Evolutionary conservation across 2,888 invertebrate genomes (phyloP).

Genomic region (Lasius platythorax): DNA sequence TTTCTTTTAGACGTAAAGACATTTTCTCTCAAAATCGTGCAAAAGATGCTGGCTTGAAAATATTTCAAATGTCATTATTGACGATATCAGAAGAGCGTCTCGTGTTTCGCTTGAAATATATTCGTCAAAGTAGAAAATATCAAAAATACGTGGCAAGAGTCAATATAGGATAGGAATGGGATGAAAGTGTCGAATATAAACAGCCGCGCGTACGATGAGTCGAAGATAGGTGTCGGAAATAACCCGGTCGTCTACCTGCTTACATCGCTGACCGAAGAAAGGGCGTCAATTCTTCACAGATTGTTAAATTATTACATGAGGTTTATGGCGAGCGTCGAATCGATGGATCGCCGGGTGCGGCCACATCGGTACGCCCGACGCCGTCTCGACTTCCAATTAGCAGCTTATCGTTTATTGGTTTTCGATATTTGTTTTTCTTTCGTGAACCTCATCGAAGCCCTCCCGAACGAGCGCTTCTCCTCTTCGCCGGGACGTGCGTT

Average conservation of each 20-base stretch:
- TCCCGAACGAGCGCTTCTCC: slow-evolving; percentile 5
- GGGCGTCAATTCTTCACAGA: slow-evolving; percentile 61
- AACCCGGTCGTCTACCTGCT: slow-evolving; percentile 59
- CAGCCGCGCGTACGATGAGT: slow-evolving; percentile 50
- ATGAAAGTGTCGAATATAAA: slow-evolving; percentile 61
- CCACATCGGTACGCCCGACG: slow-evolving; percentile 72
- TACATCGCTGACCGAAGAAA: slow-evolving; percentile 39
- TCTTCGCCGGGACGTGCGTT: slow-evolving; percentile 49
- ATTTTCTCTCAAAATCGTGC: neutral
- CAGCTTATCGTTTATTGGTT: slow-evolving; percentile 84
- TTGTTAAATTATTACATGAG: slow-evolving; percentile 73
- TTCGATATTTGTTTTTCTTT: slow-evolving; percentile 81
- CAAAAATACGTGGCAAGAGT: slow-evolving; percentile 42
- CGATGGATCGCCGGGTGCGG: slow-evolving; percentile 68
- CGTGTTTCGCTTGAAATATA: neutral
- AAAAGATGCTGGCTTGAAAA: neutral
- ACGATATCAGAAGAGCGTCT: slow-evolving; percentile 9
- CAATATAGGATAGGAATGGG: slow-evolving; percentile 31
- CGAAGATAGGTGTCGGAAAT: slow-evolving; percentile 59
- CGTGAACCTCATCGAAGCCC: slow-evolving; percentile 60
- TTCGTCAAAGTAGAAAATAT: slow-evolving; percentile 9
- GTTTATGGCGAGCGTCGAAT: slow-evolving; percentile 73
- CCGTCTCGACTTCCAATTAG: slow-evolving; percentile 84
- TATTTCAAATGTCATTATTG: neutral
- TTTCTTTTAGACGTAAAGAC: neutral